These are phyloP conservation scores for Eutolmus rufibarbis DNA, from an alignment of 2,888 invertebrate genomes.

Conservation along the genomic window DNA sequence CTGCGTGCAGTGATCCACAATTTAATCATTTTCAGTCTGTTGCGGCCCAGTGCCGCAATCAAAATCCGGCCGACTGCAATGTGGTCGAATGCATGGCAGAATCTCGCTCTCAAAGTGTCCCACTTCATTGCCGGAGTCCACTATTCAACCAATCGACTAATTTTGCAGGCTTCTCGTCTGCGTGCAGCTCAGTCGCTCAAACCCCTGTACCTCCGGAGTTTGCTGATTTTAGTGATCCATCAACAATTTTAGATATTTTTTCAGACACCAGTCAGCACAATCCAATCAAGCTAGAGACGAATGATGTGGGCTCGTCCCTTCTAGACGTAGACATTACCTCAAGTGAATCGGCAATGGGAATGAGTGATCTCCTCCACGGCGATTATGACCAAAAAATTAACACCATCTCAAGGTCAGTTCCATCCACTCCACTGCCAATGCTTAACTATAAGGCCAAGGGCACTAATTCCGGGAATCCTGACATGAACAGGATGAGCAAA, in stretches of 20 bases:
- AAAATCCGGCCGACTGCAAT: slow-evolving; percentile 36
- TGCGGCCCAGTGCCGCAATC: slow-evolving; percentile 59
- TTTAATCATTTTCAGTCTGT: slow-evolving; percentile 69
- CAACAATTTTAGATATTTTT: slow-evolving; percentile 52
- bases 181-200: slow-evolving; percentile 72
- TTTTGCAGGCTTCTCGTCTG: slow-evolving; percentile 59
- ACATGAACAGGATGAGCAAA: slow-evolving; percentile 56
- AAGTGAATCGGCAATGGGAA: slow-evolving; percentile 52
- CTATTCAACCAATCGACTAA: slow-evolving; percentile 54
- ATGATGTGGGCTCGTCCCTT: slow-evolving; percentile 41
- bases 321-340: slow-evolving; percentile 41
- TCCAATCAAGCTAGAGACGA: slow-evolving; percentile 47
- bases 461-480: slow-evolving; percentile 52
- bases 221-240: slow-evolving; percentile 69
- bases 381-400: slow-evolving; percentile 54
- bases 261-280: slow-evolving; percentile 47
- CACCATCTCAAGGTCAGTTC: slow-evolving; percentile 71
- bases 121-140: slow-evolving; percentile 66
- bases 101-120: slow-evolving; percentile 80
- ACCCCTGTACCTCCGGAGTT: slow-evolving; percentile 77
- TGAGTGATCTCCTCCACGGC: slow-evolving; percentile 56
- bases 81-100: slow-evolving; percentile 41
- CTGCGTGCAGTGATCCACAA: slow-evolving; percentile 9
- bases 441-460: slow-evolving; percentile 47
- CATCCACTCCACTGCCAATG: slow-evolving; percentile 72